Evolutionary conservation across 2,113 vertebrate species (phyloP), one percentile per base, ranked within the genome.

Genomic region (Taxidea taxus): DNA sequence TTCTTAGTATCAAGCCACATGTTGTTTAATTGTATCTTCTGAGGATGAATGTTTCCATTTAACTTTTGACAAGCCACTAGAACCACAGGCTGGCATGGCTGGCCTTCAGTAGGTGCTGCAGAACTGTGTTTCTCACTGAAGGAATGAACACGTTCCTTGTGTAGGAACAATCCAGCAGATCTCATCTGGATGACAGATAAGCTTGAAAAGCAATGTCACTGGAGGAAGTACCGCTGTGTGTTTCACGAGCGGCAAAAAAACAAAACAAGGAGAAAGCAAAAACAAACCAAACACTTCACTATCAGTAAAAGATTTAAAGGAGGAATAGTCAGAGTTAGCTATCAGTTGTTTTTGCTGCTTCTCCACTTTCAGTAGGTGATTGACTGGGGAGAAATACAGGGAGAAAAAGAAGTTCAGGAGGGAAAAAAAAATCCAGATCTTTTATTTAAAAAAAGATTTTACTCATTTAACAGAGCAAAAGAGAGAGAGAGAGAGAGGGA

Each of bases 81-180:
- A 85, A 23, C 27, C 44, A 83, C 13, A 51, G 42, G 37, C 70
- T 95, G 90, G 74, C 37, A 95, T 7, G 42, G 44, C 2, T 66
- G 80, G 51, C 77, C 96, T 23, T 68, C 9, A 42, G 42, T 44
- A 93, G 77, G 64, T 93, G 66, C 47, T 82, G 25, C 90, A 83
- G 96, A 91, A 81, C 88, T n/a, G 78, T 62, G 75, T 84, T 75
- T 91, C 81, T 95, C n/a, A 87, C 5, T 54, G 92, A 95, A 95
- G 27, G 56, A 95, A 94, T 85, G 86, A 82, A 83, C 44, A 29
- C 91, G 91, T 91, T 91, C 25, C 51, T 51, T 31, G 29, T 95
- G 27, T 88, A 68, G 86, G 87, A 86, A 74, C 74, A 66, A 75
- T 16, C 51, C 70, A 83, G 44, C 4, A 94, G 31, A 80, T 84